Base-by-base conservation (phyloP, 2,888 invertebrate genomes). In the Drosophila algonquin region DNA sequence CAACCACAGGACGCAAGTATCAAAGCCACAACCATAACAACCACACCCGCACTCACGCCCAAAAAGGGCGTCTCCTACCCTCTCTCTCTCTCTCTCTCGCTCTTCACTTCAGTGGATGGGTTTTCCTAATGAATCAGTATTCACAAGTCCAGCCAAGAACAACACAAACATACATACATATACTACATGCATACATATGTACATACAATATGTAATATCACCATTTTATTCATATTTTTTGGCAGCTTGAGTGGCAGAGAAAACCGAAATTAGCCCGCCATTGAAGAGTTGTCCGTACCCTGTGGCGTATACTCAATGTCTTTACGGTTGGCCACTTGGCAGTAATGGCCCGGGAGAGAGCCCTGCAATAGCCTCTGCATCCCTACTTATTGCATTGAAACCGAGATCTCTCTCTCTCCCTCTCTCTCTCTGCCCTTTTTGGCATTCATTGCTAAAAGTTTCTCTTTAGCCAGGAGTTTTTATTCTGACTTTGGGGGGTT, bases 61-160 rank as follows among this genome's bases (percentile, higher is more conserved):
- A 53, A 53, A 80, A 80, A 64, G 64, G 60, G 57, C 70, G 67
- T 81, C 64, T n/a, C n/a, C n/a, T n/a, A n/a, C n/a, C n/a, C n/a
- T n/a, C n/a, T n/a, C n/a, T n/a, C n/a, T 80, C 70, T 57, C 50
- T 81, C 70, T 73, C 61, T 48, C 51, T 57, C 53, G 0, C 18
- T 18, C 18, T 1, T 18, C 14, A 12, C 5, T 35, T 40, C 14
- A 14, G 35, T 40, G 40, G 40, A 14, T 59, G 32, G 73, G 56
- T 73, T 68, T 80, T 35, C 45, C 72, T 80, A 82, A 82, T 82
- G 82, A 82, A 83, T 73, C 84, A 80, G 81, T 70, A 88, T 88
- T 88, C 89, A 83, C 76, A 61, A 60, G 54, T 65, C 48, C 46
- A 35, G n/a, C 55, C 48, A 55, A 48, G 50, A 35, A 53, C 55